phyloP scores from a whole-genome alignment of 2,797 vertebrate genomes.

The Gymnoscopelus braueri region DNA sequence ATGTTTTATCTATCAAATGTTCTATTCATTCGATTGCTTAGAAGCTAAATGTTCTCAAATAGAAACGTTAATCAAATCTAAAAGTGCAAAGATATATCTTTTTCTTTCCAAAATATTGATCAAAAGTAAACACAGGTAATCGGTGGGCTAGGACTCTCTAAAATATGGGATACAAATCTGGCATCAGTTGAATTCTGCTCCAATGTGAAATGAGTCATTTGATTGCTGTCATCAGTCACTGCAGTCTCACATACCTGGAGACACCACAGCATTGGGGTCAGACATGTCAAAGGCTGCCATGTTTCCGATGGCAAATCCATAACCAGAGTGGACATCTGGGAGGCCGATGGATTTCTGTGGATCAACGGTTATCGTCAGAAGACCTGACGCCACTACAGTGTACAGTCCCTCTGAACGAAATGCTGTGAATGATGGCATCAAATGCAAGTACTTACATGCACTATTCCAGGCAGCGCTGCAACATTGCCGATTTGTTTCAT shows the following conservation, averaged over 20 bases:
- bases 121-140: no score
- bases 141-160: no score
- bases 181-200: no score
- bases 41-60: no score
- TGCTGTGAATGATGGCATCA: accelerated
- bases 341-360: slow-evolving; percentile 93
- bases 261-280: slow-evolving; percentile 92
- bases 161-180: no score
- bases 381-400: not conserved
- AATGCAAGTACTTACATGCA: slow-evolving; percentile 85
- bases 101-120: no score
- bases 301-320: slow-evolving; percentile 98
- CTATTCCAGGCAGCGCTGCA: slow-evolving; percentile 94
- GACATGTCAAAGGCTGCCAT: slow-evolving; percentile 98
- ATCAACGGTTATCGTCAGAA: slow-evolving; percentile 2
- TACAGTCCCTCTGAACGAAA: not conserved
- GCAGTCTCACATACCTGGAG: slow-evolving; percentile 83
- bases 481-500: slow-evolving; percentile 99
- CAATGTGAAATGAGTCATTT: no score
- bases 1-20: no score
- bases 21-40: no score
- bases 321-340: slow-evolving; percentile 97
- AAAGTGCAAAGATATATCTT: no score
- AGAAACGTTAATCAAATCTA: no score
- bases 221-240: no score